Evolutionary conservation across 2,113 vertebrate genomes (phyloP), one percentile per base, ranked within the genome.

Genomic region (Leptobrachium leishanense): DNA sequence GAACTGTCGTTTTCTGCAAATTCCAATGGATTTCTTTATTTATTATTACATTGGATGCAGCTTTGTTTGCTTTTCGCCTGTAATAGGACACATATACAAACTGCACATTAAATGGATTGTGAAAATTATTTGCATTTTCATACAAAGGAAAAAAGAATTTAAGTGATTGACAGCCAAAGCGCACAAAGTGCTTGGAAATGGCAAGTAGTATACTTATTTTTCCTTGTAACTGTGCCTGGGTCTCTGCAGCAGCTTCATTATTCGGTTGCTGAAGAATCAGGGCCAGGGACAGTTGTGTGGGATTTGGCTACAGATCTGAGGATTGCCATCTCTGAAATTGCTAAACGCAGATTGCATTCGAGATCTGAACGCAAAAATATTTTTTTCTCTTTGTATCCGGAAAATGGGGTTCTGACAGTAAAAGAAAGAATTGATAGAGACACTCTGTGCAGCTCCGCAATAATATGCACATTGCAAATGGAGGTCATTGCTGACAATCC

Each of bases 271-370:
- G 91, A 95, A 83, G 92, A 90, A 54, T 87, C 8, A 50, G 90
- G 91, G 64, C 85, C 84, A n/a, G 93, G 94, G 2, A 90, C 90
- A 39, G 84, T 90, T 11, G 92, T 96, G 53, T 94, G 94, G 70
- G 93, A 95, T 85, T 73, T 95, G 11, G 93, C 91, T 69, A 94
- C 93, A 84, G 95, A 94, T 86, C 78, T 96, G 1, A 91, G 90
- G 63, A 81, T 96, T 71, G 90, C 92, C 41, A 42, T 88, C 46
- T 81, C 88, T 67, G 93, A 92, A 44, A 82, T 95, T 70, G 88
- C 86, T 6, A 74, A 90, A 0, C 92, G 93, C 63, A 93, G 92
- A 41, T 63, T 94, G 63, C 90, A 88, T 31, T 73, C 93, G 83
- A 89, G 92, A 74, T 89, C 90, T 0, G 92, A 91, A 81, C 89